phyloP scores from a whole-genome alignment of 2,113 vertebrate genomes.

The Poecile atricapillus region DNA sequence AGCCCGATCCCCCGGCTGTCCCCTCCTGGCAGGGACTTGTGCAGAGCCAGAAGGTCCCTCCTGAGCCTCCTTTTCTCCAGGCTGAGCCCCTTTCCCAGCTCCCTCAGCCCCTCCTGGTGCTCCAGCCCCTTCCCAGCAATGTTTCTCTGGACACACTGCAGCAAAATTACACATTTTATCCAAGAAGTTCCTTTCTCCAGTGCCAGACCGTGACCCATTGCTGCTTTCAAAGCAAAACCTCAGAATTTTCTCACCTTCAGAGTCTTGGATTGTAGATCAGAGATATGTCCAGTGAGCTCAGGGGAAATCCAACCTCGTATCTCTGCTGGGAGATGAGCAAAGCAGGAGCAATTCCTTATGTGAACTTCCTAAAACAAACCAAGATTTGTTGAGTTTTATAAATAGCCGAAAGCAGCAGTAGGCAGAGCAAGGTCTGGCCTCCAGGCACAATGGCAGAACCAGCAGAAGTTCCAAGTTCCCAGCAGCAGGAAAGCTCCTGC shows the following conservation, averaged over 20 bases:
- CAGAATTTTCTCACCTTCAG: background rate
- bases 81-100: background rate
- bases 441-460: background rate
- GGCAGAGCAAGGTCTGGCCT: background rate
- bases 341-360: background rate
- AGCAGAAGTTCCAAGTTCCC: background rate
- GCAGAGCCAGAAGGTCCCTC: background rate
- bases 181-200: background rate
- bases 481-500: background rate
- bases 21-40: background rate
- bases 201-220: background rate
- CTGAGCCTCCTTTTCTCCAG: background rate
- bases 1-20: rapidly evolving
- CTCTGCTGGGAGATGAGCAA: background rate
- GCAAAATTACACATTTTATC: background rate
- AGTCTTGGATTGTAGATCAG: background rate
- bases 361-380: background rate
- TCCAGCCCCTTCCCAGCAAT: background rate
- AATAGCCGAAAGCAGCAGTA: background rate
- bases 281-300: background rate
- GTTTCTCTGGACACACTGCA: background rate
- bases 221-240: background rate
- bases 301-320: background rate
- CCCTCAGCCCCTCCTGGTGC: rapidly evolving
- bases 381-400: background rate